These are phyloP conservation scores for Gonioctena quinquepunctata DNA, from an alignment of 1,140 invertebrate genomes.

Conservation along the genomic window DNA sequence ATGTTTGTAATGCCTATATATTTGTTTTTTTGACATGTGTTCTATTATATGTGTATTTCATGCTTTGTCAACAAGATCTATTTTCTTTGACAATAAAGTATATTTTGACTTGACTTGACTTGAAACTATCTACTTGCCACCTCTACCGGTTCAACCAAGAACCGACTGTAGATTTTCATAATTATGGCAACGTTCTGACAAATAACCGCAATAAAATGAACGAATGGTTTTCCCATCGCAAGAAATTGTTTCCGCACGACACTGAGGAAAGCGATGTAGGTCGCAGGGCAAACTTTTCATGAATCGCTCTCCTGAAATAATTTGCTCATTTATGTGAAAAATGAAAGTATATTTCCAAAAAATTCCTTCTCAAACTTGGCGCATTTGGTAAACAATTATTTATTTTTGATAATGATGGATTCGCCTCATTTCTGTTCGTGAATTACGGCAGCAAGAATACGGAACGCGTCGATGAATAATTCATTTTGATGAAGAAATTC, in stretches of 20 bases:
- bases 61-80: too few relatives aligned
- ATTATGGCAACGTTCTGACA: too few relatives aligned
- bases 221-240: not conserved
- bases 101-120: too few relatives aligned
- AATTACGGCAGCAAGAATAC: not conserved
- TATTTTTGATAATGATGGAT: not conserved
- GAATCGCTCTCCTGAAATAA: not conserved
- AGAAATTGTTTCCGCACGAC: not conserved
- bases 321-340: not conserved
- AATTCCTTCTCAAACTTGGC: not conserved
- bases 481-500: too few relatives aligned
- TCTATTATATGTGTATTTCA: too few relatives aligned
- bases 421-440: not conserved
- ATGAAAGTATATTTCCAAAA: not conserved
- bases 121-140: too few relatives aligned
- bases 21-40: too few relatives aligned
- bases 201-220: not conserved
- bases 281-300: not conserved
- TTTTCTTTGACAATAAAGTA: too few relatives aligned
- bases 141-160: too few relatives aligned
- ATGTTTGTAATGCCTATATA: too few relatives aligned
- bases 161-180: too few relatives aligned
- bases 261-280: not conserved
- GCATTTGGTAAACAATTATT: not conserved
- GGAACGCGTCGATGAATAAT: too few relatives aligned